Conservation (phyloP, 2,113 vertebrate genomes). For the Tinamus guttatus region DNA sequence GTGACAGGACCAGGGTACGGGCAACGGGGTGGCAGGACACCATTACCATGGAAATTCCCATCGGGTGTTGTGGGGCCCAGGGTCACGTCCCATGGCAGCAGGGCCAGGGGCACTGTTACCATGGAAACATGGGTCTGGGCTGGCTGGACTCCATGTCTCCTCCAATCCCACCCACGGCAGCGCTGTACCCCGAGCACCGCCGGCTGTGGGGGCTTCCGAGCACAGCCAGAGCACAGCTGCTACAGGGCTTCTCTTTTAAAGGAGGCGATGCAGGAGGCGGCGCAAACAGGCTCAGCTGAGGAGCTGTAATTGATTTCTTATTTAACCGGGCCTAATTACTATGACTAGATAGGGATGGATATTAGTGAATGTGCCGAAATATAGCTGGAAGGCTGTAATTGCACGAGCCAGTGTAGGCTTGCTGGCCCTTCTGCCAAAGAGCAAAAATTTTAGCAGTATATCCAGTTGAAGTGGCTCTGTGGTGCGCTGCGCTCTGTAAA, state of each 20-base stretch:
- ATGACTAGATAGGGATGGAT: neutral
- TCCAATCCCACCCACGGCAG: accelerated
- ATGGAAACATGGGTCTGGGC: neutral
- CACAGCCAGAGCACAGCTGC: neutral
- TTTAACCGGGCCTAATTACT: neutral
- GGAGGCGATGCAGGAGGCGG: accelerated
- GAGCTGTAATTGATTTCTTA: neutral
- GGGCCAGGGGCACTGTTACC: neutral
- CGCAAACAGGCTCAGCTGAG: neutral
- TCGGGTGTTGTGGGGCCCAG: too few species aligned
- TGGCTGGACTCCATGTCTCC: neutral
- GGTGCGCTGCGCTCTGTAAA: neutral
- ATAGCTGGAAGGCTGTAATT: accelerated
- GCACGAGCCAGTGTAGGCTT: neutral
- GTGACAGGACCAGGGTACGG: too few species aligned
- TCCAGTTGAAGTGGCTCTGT: neutral
- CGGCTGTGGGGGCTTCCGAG: neutral
- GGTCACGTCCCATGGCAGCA: too few species aligned
- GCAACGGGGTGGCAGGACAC: too few species aligned
- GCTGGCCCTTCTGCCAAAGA: accelerated
- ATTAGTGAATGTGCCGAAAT: accelerated
- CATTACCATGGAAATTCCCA: too few species aligned
- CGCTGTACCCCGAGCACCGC: neutral
- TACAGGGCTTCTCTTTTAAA: neutral
- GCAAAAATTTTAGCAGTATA: neutral